Conservation (phyloP, 2,113 vertebrate species). For the Axis porcinus region DNA sequence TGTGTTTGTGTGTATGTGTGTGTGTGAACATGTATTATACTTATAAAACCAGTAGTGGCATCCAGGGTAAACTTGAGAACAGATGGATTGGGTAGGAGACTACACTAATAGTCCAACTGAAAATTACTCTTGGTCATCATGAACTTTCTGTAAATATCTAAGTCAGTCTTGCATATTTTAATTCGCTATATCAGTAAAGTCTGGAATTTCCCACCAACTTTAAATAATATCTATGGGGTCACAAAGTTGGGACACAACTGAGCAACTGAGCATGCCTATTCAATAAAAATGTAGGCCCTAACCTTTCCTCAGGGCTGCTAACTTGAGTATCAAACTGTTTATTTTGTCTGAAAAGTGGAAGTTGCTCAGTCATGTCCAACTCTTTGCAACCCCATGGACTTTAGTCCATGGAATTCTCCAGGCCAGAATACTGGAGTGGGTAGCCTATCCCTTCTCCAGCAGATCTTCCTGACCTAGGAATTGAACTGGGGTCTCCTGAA, state of each 20-base stretch:
- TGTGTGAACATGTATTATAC: not conserved
- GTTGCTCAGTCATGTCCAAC: not conserved
- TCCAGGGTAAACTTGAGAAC: not conserved
- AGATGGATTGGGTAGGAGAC: not conserved
- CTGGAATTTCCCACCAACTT: not conserved
- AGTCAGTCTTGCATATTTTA: not conserved
- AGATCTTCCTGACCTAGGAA: not conserved
- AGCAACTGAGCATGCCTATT: not conserved
- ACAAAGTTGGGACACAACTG: not conserved
- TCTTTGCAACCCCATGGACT: not conserved
- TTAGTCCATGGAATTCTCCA: not conserved
- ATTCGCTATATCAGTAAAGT: not conserved
- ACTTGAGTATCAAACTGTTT: not conserved
- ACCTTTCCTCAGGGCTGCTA: no score
- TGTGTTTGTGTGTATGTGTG: not conserved
- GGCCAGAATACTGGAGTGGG: not conserved
- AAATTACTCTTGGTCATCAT: not conserved
- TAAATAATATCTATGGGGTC: not conserved
- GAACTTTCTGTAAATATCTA: not conserved
- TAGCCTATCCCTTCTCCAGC: not conserved
- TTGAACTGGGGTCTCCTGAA: not conserved
- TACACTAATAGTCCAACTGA: not conserved
- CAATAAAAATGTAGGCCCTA: not conserved
- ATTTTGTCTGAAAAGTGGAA: not conserved
- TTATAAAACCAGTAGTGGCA: not conserved